Conservation (phyloP, 2,113 vertebrate species). For the Sinocyclocheilus anshuiensis region DNA sequence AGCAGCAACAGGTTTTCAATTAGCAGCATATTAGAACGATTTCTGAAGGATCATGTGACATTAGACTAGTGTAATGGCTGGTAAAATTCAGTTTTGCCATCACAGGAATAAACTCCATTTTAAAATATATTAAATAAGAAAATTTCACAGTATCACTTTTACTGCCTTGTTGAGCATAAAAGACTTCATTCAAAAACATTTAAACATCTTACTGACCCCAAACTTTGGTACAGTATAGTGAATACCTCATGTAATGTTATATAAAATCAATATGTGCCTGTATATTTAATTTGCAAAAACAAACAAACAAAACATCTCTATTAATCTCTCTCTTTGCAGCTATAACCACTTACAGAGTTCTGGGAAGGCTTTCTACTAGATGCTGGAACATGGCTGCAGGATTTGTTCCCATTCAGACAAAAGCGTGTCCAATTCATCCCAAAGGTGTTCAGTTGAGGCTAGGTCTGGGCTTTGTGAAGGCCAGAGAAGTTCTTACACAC, state of each 20-base stretch:
- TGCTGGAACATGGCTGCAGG: neutral
- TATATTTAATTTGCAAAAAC: neutral
- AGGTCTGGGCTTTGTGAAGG: neutral
- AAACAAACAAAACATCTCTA: neutral
- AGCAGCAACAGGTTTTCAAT: neutral
- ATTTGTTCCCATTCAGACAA: neutral
- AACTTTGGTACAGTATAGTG: neutral
- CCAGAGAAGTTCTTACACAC: neutral
- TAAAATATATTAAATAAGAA: neutral
- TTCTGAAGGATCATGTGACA: neutral
- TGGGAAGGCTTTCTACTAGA: neutral
- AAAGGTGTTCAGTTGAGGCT: slow-evolving; percentile 5
- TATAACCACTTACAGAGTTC: neutral
- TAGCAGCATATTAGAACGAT: neutral
- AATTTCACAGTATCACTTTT: neutral
- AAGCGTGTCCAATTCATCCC: neutral
- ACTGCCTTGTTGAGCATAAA: neutral
- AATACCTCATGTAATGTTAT: neutral
- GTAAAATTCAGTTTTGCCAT: neutral
- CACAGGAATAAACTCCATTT: neutral
- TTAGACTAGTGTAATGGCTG: neutral
- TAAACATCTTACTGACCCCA: neutral
- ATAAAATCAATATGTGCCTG: neutral
- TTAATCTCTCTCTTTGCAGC: neutral
- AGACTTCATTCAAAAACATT: neutral